These are phyloP conservation scores for Thalassaphorura encarpata DNA, from an alignment of 1,140 invertebrate genomes.

Conservation along the genomic window DNA sequence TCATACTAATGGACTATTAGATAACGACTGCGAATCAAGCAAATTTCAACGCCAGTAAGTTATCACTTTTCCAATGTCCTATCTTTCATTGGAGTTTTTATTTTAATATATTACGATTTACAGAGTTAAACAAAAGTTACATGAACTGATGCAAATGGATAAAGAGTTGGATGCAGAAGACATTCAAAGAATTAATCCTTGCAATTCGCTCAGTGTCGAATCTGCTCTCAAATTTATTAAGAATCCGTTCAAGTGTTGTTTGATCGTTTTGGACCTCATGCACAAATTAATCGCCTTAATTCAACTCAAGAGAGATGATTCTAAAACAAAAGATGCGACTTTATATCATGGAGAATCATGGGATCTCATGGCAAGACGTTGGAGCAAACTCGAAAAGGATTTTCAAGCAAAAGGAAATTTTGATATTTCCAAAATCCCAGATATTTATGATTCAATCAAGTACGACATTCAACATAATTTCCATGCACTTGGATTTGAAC, in stretches of 20 bases:
- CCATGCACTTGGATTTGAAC: slow-evolving; percentile 83
- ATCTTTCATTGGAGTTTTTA: slow-evolving; percentile 1
- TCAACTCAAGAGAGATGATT: slow-evolving; percentile 71
- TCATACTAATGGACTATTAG: slow-evolving; percentile 94
- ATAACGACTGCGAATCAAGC: slow-evolving; percentile 94
- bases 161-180: slow-evolving; percentile 80
- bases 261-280: slow-evolving; percentile 75
- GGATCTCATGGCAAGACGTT: slow-evolving; percentile 95
- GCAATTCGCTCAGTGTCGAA: slow-evolving; percentile 70
- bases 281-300: slow-evolving; percentile 76
- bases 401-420: slow-evolving; percentile 87
- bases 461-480: slow-evolving; percentile 98
- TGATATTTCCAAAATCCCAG: slow-evolving; percentile 98
- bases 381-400: slow-evolving; percentile 98
- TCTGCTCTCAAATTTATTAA: slow-evolving; percentile 90
- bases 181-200: slow-evolving; percentile 76
- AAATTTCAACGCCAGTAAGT: slow-evolving; percentile 91
- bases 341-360: slow-evolving; percentile 98
- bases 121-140: slow-evolving; percentile 88
- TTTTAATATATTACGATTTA: slow-evolving; percentile 23
- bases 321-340: slow-evolving; percentile 77
- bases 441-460: slow-evolving; percentile 99
- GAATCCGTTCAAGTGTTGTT: slow-evolving; percentile 90
- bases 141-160: slow-evolving; percentile 86
- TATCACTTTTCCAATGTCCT: slow-evolving; percentile 8